Evolutionary conservation across 35 echinoderm and acorn worm species (phyloP).

Genomic region (Amphiura filiformis): DNA sequence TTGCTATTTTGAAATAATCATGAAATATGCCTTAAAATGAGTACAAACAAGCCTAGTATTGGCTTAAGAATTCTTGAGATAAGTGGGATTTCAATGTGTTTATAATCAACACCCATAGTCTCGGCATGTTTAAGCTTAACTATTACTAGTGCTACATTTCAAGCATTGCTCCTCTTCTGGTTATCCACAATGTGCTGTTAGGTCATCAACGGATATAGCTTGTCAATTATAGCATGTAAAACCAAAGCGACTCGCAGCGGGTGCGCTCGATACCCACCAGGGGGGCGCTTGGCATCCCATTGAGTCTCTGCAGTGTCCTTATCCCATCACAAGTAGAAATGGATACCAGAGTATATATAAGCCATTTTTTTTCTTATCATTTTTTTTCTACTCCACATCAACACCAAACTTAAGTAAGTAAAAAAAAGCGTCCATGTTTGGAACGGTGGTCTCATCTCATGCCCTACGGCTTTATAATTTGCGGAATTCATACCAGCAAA

Average conservation of each 20-base stretch:
- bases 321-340: background rate
- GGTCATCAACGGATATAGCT: background rate
- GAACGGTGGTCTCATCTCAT: background rate
- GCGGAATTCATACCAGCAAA: slow-evolving; percentile 1
- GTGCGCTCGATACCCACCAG: background rate
- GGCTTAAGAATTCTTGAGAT: too few species aligned
- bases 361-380: background rate
- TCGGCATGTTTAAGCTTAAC: too few species aligned
- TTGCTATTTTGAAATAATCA: too few species aligned
- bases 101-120: too few species aligned
- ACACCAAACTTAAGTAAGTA: background rate
- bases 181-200: background rate
- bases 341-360: background rate
- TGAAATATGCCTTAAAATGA: too few species aligned
- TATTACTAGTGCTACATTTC: too few species aligned
- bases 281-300: background rate
- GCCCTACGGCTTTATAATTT: background rate
- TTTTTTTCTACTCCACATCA: background rate
- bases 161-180: too few species aligned
- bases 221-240: slow-evolving; percentile 5
- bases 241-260: background rate
- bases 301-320: background rate
- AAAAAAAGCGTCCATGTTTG: background rate
- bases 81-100: too few species aligned
- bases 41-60: too few species aligned